Base-by-base conservation (phyloP, 1,140 invertebrate species). In the Diabrotica virgifera region DNA sequence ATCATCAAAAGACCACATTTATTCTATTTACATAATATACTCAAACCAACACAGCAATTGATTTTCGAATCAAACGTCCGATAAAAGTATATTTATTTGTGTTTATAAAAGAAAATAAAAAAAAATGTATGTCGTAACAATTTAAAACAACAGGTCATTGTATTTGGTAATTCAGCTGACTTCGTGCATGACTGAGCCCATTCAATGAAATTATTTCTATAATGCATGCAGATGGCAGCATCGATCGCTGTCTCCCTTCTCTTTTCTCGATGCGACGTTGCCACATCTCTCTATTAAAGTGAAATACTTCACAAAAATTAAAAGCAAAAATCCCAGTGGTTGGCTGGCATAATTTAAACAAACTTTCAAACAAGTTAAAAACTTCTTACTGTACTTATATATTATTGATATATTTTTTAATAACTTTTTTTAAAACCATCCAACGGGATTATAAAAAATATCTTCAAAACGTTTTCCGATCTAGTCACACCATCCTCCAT, bases 71-170 rank as follows among this genome's bases (percentile, higher is more conserved):
- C 13, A 55, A 24, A 35, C 53, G 53, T 24, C 24, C 24, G 24
- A 55, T 35, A 35, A 10, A 55, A 35, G 53, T 24, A 55, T 13
- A 24, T 11, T 12, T 12, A 13, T 24, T 10, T 55, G 5, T 13
- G 10, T 12, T 11, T 13, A 13, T 13, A 13, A 55, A 12, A 36
- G 36, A 50, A 59, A 59, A 62, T 38, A 62, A 52, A 54, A 62
- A 62, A 62, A 38, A 54, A 54, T n/a, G 51, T 53, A 62, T 62
- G 60, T 62, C 60, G 60, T 62, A 62, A 62, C 52, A 62, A 62
- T 62, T 62, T 62, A 62, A 62, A 62, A 62, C 52, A 62, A 54
- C 60, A 62, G 51, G 60, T 62, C 60, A 62, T 62, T 62, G 60
- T 54, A 58, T 36, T 36, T 36, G 10, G 3, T 10, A 36, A 54